A percentile compares a stretch with the other conserved stretches of the same genome.
Evolutionary conservation across 2,797 vertebrate genomes (phyloP).

Genomic region (Platalea minor): DNA sequence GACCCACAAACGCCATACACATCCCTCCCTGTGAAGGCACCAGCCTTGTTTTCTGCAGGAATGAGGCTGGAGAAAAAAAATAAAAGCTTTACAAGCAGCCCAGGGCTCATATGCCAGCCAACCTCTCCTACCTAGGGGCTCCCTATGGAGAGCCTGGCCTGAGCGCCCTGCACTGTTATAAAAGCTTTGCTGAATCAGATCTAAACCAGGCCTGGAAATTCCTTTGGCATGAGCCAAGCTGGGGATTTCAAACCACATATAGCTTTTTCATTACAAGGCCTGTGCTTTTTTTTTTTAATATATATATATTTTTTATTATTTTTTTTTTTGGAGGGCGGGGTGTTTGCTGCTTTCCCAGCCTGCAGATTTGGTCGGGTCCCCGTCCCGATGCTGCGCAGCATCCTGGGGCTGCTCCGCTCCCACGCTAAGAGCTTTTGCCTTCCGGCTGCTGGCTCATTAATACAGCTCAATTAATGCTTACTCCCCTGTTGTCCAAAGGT

Average conservation of each 20-base stretch:
- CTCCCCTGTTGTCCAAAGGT: neutral
- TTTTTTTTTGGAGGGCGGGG: neutral
- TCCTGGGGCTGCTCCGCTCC: fast-evolving
- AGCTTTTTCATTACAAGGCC: neutral
- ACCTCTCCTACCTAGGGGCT: neutral
- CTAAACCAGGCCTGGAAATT: constrained; percentile 54
- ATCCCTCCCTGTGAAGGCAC: neutral
- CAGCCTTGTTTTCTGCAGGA: neutral
- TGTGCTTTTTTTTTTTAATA: neutral
- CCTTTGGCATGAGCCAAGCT: constrained; percentile 42
- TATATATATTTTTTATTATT: neutral
- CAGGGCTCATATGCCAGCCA: neutral
- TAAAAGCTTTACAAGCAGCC: neutral
- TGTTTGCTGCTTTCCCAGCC: neutral
- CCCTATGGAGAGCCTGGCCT: fast-evolving
- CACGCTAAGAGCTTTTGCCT: neutral
- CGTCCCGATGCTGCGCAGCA: fast-evolving
- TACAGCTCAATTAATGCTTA: neutral
- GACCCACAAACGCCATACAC: fast-evolving
- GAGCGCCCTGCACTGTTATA: fast-evolving
- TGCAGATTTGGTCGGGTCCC: neutral
- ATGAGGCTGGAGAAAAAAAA: neutral
- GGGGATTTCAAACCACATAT: constrained; percentile 57
- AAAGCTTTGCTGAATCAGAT: constrained; percentile 55
- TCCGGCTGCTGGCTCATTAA: neutral